Conservation (phyloP, 2,888 invertebrate species). For the Tetranychus piercei region DNA sequence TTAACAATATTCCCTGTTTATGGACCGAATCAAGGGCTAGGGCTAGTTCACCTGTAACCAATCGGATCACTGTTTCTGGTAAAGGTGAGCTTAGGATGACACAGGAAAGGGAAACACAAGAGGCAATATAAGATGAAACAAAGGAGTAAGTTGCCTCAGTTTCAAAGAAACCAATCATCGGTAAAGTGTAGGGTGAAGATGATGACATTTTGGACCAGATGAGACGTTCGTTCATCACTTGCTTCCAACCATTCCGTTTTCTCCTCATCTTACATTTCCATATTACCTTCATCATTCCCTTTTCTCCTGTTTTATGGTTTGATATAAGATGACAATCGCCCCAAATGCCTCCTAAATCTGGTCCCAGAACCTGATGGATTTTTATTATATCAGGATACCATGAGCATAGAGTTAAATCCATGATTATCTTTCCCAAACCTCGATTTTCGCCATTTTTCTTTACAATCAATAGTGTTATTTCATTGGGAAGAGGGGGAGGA, state of each 20-base stretch:
- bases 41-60: slow-evolving; percentile 7
- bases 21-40: slow-evolving; percentile 9
- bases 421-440: slow-evolving; percentile 12
- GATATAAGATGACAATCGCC: slow-evolving; percentile 10
- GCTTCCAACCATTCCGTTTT: slow-evolving; percentile 13
- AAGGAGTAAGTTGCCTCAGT: slow-evolving; percentile 19
- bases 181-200: slow-evolving; percentile 4
- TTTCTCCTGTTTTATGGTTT: slow-evolving; percentile 13
- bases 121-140: neutral
- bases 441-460: neutral
- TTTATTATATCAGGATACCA: slow-evolving; percentile 12
- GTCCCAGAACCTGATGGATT: slow-evolving; percentile 9
- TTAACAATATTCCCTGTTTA: slow-evolving; percentile 3
- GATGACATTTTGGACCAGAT: slow-evolving; percentile 15
- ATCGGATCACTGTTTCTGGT: slow-evolving; percentile 15
- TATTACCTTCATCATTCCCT: slow-evolving; percentile 14
- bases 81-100: slow-evolving; percentile 15
- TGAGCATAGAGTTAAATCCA: slow-evolving; percentile 14
- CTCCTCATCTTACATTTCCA: slow-evolving; percentile 16
- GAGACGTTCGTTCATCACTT: slow-evolving; percentile 17
- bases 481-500: no score
- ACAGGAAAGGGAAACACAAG: slow-evolving; percentile 9
- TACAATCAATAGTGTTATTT: slow-evolving; percentile 1
- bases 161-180: slow-evolving; percentile 16
- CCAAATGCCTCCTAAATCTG: slow-evolving; percentile 13